These are phyloP conservation scores for Monomorium pharaonis DNA, from an alignment of 1,140 invertebrate genomes.

Conservation along the genomic window DNA sequence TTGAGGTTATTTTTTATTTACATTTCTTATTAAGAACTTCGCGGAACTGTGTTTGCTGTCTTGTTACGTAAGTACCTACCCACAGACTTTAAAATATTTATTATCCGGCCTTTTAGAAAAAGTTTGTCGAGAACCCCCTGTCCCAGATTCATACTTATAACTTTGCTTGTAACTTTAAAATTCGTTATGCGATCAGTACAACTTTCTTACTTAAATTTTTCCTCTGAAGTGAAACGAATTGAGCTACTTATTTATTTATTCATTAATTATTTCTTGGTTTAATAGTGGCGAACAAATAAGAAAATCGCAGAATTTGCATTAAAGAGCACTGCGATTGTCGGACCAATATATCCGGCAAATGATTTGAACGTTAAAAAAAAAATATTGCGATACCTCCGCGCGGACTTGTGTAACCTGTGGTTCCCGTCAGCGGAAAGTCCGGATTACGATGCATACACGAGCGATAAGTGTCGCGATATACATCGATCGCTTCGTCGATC, in stretches of 20 bases:
- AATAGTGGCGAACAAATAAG: not conserved
- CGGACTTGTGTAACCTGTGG: not conserved
- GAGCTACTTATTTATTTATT: not conserved
- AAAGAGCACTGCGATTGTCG: not conserved
- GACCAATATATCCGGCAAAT: not conserved
- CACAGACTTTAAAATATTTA: not conserved
- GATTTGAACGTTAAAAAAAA: not conserved
- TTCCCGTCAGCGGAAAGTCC: constrained; percentile 5
- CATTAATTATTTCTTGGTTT: not conserved
- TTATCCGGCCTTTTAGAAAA: not conserved
- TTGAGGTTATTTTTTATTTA: not conserved
- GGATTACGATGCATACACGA: not conserved
- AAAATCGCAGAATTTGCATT: not conserved
- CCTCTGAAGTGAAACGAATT: not conserved
- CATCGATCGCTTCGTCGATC: not conserved
- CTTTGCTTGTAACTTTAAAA: not conserved
- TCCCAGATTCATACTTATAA: not conserved
- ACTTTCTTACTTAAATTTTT: not conserved
- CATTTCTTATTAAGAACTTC: not conserved
- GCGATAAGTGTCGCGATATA: constrained; percentile 22
- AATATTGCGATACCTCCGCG: not conserved
- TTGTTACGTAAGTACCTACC: not conserved
- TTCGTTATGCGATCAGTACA: not conserved
- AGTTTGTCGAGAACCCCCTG: not conserved
- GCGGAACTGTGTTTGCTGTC: not conserved